A percentile compares a stretch with the other conserved stretches of the same genome.
Evolutionary conservation across 2,113 vertebrate genomes (phyloP).

Genomic region (Coreoperca whiteheadi): DNA sequence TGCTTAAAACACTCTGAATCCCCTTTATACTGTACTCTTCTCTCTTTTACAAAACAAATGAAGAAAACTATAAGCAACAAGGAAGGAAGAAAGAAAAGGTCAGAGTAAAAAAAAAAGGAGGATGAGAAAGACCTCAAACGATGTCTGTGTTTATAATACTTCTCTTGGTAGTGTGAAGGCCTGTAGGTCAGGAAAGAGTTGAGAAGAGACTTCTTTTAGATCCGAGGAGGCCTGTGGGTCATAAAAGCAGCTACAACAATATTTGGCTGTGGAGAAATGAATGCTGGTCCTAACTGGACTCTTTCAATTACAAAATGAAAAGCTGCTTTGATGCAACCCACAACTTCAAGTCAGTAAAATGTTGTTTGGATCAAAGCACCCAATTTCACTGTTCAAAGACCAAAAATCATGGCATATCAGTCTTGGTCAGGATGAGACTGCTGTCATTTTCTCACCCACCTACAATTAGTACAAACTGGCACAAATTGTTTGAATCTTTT

Average conservation of each 20-base stretch:
- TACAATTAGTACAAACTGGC: not conserved
- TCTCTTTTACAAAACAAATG: not conserved
- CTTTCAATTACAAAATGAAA: conserved; percentile 40
- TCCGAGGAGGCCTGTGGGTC: conserved; percentile 12
- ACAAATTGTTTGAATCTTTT: not conserved
- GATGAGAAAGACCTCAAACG: not conserved
- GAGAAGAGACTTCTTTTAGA: conserved; percentile 18
- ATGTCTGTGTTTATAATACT: not conserved
- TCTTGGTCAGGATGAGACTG: not conserved
- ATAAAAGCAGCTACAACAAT: conserved; percentile 22
- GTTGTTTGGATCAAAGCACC: conserved; percentile 19
- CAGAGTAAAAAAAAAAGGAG: not conserved
- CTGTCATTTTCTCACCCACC: not conserved
- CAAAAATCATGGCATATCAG: not conserved
- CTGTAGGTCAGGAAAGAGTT: conserved; percentile 5
- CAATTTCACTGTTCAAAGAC: conserved; percentile 8
- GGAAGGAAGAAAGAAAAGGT: not conserved
- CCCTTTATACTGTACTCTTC: not conserved
- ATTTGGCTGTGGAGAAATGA: conserved; percentile 62
- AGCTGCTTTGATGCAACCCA: conserved; percentile 50
- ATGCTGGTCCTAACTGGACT: conserved; percentile 28
- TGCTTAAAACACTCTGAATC: conserved; percentile 26
- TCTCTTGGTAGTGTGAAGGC: conserved; percentile 1
- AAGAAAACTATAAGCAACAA: not conserved
- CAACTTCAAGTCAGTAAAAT: conserved; percentile 16